phyloP scores from a whole-genome alignment of 92 coral and sea anemone species.

The Phymanthus crucifer region DNA sequence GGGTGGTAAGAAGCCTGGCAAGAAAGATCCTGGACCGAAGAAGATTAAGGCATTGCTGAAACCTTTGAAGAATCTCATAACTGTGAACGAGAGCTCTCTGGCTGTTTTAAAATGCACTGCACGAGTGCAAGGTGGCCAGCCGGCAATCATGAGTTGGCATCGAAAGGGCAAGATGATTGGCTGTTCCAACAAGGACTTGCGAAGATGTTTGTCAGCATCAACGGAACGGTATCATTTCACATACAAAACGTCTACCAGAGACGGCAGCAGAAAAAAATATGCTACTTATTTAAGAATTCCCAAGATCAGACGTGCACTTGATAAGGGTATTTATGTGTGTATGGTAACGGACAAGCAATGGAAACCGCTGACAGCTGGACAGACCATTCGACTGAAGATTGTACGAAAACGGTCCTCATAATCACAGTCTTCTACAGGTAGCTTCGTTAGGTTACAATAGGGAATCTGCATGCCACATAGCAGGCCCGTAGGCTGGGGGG shows the following conservation, averaged over 20 bases:
- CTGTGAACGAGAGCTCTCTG: not conserved
- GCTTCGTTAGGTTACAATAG: not conserved
- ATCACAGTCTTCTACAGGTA: not conserved
- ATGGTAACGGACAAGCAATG: not conserved
- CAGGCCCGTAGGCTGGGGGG: not conserved
- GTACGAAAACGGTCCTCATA: not conserved
- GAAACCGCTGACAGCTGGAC: not conserved
- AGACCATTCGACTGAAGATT: not conserved
- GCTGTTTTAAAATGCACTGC: not conserved
- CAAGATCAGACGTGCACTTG: not conserved
- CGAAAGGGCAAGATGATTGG: not conserved
- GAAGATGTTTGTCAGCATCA: not conserved
- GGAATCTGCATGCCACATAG: not conserved
- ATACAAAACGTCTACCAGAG: not conserved
- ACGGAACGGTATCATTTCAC: not conserved
- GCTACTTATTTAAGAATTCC: not conserved
- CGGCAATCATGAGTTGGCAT: not conserved
- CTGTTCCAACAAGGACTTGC: not conserved
- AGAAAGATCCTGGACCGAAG: conserved; percentile 6
- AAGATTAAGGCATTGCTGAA: not conserved
- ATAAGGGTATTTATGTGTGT: not conserved
- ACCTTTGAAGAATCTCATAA: not conserved
- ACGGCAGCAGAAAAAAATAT: not conserved
- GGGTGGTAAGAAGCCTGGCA: not conserved
- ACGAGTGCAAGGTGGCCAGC: not conserved